Evolutionary conservation across 2,113 vertebrate species (phyloP).

Genomic region (Potamarius usumacintae): DNA sequence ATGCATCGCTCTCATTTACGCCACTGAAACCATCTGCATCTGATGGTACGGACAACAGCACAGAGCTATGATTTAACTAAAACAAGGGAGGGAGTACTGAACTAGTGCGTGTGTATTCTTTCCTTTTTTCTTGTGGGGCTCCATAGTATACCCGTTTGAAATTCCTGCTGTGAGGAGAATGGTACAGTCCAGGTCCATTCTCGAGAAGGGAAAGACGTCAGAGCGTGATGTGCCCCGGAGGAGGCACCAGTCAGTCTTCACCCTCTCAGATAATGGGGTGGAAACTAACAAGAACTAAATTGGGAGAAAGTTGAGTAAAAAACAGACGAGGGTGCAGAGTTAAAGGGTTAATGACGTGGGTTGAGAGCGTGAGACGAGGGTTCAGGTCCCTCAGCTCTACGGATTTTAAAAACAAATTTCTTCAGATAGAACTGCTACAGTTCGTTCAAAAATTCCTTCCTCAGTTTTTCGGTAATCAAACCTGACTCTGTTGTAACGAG

Average conservation of each 20-base stretch:
- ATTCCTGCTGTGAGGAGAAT: not conserved
- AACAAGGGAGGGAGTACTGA: too few species aligned
- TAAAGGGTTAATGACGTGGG: not conserved
- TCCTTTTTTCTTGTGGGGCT: too few species aligned
- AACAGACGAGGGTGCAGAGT: not conserved
- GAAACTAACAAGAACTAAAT: not conserved
- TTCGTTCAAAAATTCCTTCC: not conserved
- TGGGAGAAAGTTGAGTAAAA: not conserved
- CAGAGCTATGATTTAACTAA: too few species aligned
- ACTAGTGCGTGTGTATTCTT: too few species aligned
- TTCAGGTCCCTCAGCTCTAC: not conserved
- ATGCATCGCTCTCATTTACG: too few species aligned
- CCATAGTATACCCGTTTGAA: not conserved
- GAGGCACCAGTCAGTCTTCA: constrained; percentile 9
- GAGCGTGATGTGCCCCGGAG: not conserved
- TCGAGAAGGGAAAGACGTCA: not conserved
- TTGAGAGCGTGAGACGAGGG: constrained; percentile 5
- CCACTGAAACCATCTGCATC: too few species aligned
- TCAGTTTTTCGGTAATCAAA: not conserved
- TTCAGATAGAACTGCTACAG: not conserved
- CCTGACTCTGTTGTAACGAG: not conserved
- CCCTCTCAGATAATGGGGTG: not conserved
- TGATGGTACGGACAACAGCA: too few species aligned
- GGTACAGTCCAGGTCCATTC: not conserved
- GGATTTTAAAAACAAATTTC: not conserved